Conservation (phyloP, 2,888 invertebrate genomes). For the Saturnia japonica region DNA sequence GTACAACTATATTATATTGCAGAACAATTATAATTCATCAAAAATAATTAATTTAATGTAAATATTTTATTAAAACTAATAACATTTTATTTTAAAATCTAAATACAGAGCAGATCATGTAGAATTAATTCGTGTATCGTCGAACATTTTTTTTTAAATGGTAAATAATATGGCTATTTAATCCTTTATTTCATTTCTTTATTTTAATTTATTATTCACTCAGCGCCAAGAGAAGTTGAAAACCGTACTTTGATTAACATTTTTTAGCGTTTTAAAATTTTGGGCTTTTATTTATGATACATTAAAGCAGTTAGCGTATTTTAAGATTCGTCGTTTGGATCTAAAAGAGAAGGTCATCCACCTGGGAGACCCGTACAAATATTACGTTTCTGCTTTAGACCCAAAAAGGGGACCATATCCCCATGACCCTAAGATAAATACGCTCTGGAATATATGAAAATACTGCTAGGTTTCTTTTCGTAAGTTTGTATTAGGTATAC, state of each 20-base stretch:
- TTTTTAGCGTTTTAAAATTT: neutral
- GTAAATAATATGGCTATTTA: slow-evolving; percentile 67
- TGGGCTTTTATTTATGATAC: no score
- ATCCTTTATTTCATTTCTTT: slow-evolving; percentile 33
- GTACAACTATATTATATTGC: slow-evolving; percentile 45
- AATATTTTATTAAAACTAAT: slow-evolving; percentile 20
- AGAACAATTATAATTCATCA: slow-evolving; percentile 33
- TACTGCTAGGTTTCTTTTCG: no score
- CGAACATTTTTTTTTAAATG: slow-evolving; percentile 36
- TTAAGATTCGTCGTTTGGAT: no score
- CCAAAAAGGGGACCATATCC: no score
- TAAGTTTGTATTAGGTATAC: no score
- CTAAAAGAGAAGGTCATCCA: no score
- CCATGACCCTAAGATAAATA: no score
- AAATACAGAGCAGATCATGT: slow-evolving; percentile 48
- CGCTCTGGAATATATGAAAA: no score
- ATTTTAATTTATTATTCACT: slow-evolving; percentile 25
- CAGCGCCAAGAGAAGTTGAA: slow-evolving; percentile 14
- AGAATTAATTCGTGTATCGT: slow-evolving; percentile 29
- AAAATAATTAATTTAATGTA: slow-evolving; percentile 19
- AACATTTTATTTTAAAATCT: slow-evolving; percentile 32
- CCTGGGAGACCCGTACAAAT: no score
- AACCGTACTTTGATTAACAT: slow-evolving; percentile 4
- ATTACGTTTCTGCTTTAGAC: no score
- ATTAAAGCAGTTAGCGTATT: no score